Percentiles rank a stretch among this genome's conserved stretches.
Conservation (phyloP, 2,888 invertebrate species). For the Mesopsocus fuscifrons region DNA sequence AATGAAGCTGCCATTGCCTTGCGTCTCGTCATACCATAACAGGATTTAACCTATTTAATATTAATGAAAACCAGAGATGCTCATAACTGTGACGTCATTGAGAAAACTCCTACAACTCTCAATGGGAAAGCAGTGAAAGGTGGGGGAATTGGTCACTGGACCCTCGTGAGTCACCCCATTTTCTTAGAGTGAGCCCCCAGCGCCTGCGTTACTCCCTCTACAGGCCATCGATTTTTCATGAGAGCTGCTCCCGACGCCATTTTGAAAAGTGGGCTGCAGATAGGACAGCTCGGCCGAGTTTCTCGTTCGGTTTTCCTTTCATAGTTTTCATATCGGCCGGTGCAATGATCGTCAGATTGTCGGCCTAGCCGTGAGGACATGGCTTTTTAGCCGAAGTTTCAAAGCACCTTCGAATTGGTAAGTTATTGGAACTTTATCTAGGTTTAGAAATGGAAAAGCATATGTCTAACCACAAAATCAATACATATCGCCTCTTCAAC, state of each 20-base stretch:
- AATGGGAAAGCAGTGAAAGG: too few relatives aligned
- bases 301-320: too few relatives aligned
- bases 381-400: neutral
- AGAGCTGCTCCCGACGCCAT: constrained; percentile 14
- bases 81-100: constrained; percentile 5
- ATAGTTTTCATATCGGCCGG: too few relatives aligned
- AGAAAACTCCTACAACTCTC: neutral
- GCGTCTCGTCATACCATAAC: too few relatives aligned
- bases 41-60: too few relatives aligned
- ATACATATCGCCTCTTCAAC: too few relatives aligned
- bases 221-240: constrained; percentile 14
- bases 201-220: neutral
- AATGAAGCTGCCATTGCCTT: too few relatives aligned
- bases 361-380: neutral
- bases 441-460: too few relatives aligned
- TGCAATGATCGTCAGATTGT: neutral
- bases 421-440: too few relatives aligned
- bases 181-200: neutral
- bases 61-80: too few relatives aligned
- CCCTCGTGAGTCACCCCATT: neutral
- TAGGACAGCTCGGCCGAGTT: constrained; percentile 3
- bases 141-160: neutral
- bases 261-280: constrained; percentile 15
- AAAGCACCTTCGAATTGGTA: too few relatives aligned
- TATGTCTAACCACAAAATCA: too few relatives aligned